Base-by-base conservation (phyloP, 2,113 vertebrate species). In the Microcebus tavaratra region DNA sequence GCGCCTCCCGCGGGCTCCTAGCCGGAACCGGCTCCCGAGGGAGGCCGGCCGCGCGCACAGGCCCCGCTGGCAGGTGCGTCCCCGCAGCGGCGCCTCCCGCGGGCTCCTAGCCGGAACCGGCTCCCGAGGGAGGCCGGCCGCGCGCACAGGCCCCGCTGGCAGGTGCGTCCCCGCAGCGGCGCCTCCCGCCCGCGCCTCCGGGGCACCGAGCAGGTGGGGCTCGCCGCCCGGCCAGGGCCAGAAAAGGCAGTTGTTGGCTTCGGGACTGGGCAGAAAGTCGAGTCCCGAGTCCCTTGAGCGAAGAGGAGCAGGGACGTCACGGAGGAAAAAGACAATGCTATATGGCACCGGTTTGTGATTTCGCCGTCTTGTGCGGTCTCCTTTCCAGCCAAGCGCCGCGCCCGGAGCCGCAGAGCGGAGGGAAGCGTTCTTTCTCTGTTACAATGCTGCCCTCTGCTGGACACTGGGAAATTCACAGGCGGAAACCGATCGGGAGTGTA, bases 361-460 rank as follows among this genome's bases (percentile, higher is more conserved):
- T 25, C 73, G 23, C 68, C 55, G 0, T 36, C 75, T 29, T 6
- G 29, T 39, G 5, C 31, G 3, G 21, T 48, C 73, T 84, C 68
- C 55, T 91, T 48, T 89, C 59, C 53, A 57, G 18, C 68, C 3
- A 42, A 42, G 39, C 39, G 17, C 6, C 67, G 21, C 10, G 2
- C 8, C 48, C 17, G 61, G 31, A 85, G 17, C 14, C 39, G 8
- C 23, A 0, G 14, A 3, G 0, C 0, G 4, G 4, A 3, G 0
- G 0, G 4, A 45, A 76, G 63, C 27, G 1, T 13, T 76, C 48
- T 82, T 20, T 9, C 36, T 13, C 53, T 70, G 31, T 86, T 78
- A 25, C 23, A 6, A 6, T 86, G 79, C 95, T 97, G 91, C 89
- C 95, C 88, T 97, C 96, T 97, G 34, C 93, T 95, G 97, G 95